Conservation (phyloP, 92 coral and sea anemone genomes). For the Zoanthus sociatus region DNA sequence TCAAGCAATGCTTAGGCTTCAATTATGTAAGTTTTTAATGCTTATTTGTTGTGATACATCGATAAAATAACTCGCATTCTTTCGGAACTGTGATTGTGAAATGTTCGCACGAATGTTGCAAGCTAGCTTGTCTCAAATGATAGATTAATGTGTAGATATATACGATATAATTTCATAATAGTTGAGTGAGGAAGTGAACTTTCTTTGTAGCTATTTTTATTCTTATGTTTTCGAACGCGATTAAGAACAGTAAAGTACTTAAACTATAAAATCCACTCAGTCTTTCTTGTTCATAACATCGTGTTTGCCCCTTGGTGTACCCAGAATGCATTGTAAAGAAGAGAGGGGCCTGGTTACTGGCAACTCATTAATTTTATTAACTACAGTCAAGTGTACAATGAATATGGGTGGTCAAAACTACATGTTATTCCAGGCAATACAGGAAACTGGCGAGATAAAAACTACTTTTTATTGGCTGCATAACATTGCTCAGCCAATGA, state of each 20-base stretch:
- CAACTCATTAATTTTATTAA: background rate
- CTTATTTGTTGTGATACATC: background rate
- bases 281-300: background rate
- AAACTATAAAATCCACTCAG: background rate
- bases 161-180: background rate
- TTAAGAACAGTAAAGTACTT: background rate
- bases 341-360: background rate
- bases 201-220: background rate
- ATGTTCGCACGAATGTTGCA: background rate
- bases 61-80: background rate
- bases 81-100: background rate
- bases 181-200: background rate
- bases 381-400: no score
- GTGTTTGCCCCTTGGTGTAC: background rate
- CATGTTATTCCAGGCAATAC: no score
- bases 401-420: no score
- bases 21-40: background rate
- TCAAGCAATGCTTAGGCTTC: background rate
- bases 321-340: background rate
- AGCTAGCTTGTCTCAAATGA: background rate
- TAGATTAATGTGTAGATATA: background rate
- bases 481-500: no score
- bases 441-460: no score
- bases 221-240: background rate
- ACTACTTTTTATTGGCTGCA: no score